phyloP scores from a whole-genome alignment of 2,797 vertebrate genomes.

The Halcyon smyrnensis region DNA sequence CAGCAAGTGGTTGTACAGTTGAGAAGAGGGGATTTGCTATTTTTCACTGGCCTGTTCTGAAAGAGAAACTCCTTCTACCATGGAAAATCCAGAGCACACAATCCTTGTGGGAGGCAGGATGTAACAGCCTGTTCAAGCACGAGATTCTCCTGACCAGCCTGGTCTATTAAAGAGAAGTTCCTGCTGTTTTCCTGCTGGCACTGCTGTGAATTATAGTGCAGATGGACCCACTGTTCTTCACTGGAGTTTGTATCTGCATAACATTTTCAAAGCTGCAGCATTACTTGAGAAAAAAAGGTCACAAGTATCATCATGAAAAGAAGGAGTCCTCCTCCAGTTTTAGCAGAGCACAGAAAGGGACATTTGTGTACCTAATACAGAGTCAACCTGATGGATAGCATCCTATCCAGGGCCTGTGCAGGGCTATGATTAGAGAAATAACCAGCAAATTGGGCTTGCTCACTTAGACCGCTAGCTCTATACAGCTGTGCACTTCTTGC shows the following conservation, averaged over 20 bases:
- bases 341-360: background rate
- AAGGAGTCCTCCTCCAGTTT: background rate
- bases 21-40: background rate
- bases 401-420: background rate
- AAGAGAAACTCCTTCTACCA: background rate
- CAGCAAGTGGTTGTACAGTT: background rate
- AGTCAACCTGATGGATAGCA: background rate
- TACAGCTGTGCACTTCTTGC: background rate
- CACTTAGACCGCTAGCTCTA: background rate
- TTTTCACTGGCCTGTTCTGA: background rate
- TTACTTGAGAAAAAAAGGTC: background rate
- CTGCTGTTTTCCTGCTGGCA: slow-evolving; percentile 16
- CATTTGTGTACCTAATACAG: background rate
- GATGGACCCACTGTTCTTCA: background rate
- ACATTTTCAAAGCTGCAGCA: background rate
- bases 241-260: background rate
- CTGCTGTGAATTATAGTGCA: background rate
- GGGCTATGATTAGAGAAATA: background rate
- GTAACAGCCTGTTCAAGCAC: background rate
- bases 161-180: background rate
- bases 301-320: background rate
- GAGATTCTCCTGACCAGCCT: background rate
- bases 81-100: background rate
- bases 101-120: background rate
- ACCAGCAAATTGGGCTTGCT: background rate